Evolutionary conservation across 92 coral and sea anemone genomes (phyloP).

Genomic region (Siderastrea radians): DNA sequence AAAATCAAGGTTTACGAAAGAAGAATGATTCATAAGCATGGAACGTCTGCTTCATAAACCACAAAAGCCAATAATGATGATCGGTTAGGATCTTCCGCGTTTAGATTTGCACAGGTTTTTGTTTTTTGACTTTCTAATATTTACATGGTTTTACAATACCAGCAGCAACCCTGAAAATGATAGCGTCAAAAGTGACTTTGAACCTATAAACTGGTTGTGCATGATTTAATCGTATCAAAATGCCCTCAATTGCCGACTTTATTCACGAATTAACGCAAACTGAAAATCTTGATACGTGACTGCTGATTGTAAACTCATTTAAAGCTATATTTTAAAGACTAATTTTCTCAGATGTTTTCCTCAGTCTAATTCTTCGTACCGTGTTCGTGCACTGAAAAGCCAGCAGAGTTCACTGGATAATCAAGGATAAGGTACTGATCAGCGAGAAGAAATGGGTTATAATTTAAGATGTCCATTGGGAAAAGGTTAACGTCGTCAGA

Average conservation of each 20-base stretch:
- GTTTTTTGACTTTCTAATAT: no score
- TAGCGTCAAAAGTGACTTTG: neutral
- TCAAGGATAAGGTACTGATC: neutral
- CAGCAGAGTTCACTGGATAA: neutral
- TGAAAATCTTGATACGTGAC: neutral
- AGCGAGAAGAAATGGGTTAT: neutral
- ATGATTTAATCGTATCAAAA: neutral
- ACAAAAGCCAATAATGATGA: neutral
- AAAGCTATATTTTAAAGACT: no score
- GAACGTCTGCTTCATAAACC: neutral
- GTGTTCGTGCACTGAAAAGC: neutral
- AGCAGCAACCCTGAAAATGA: no score
- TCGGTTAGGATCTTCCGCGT: no score
- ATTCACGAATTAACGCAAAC: neutral
- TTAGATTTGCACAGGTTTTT: no score
- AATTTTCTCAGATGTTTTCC: neutral
- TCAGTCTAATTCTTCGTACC: neutral
- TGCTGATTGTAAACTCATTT: no score
- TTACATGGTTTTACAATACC: no score
- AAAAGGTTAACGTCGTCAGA: no score
- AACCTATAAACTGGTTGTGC: neutral
- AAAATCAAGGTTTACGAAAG: neutral
- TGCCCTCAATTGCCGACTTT: neutral
- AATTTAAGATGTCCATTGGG: no score
- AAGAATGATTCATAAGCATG: neutral